These are phyloP conservation scores for Notothenia rossii DNA, from an alignment of 2,113 vertebrate genomes.

Conservation along the genomic window DNA sequence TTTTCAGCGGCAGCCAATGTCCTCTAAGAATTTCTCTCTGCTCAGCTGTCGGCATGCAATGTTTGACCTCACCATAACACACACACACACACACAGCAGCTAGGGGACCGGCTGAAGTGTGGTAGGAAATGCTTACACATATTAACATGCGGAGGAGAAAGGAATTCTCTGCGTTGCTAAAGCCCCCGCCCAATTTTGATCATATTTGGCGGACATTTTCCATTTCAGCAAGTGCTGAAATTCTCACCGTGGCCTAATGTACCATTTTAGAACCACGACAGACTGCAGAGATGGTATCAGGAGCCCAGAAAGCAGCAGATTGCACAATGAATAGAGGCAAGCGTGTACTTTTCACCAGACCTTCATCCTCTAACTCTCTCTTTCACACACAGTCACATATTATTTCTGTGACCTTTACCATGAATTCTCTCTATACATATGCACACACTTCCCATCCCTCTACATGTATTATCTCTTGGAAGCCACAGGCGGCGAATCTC, in stretches of 20 bases:
- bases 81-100: neutral
- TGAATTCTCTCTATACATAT: constrained; percentile 59
- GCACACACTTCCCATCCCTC: constrained; percentile 48
- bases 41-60: constrained; percentile 1
- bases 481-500: constrained; percentile 50
- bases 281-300: constrained; percentile 31
- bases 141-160: constrained; percentile 16
- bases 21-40: neutral
- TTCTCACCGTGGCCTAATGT: constrained; percentile 24
- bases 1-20: constrained; percentile 6
- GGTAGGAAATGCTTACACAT: constrained; percentile 25
- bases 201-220: constrained; percentile 22
- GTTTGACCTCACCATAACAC: constrained; percentile 11
- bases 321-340: constrained; percentile 25
- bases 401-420: constrained; percentile 55
- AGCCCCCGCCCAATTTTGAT: constrained; percentile 9
- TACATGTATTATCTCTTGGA: constrained; percentile 45
- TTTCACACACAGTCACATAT: constrained; percentile 35
- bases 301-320: constrained; percentile 38
- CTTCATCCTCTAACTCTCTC: constrained; percentile 3
- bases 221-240: constrained; percentile 12
- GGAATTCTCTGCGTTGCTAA: constrained; percentile 40
- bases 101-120: neutral
- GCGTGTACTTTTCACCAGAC: constrained; percentile 30
- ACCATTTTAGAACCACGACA: constrained; percentile 18